A percentile compares a stretch with the other conserved stretches of the same genome.
phyloP scores from a whole-genome alignment of 2,113 vertebrate genomes.

The Ploceus nigricollis region DNA sequence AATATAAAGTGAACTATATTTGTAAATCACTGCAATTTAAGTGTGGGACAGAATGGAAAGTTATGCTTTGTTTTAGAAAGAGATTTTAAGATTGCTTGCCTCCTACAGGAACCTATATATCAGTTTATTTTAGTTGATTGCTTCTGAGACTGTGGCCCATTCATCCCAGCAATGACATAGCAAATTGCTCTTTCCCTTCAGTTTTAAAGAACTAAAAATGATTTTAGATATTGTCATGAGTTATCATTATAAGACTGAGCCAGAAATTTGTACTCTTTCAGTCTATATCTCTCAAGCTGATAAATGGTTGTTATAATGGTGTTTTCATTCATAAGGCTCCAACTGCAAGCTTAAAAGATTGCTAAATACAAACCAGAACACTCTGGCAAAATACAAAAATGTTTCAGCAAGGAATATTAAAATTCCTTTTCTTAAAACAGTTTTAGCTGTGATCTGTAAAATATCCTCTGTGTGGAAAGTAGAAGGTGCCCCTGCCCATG shows the following conservation, averaged over 20 bases:
- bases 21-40: slow-evolving; percentile 30
- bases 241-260: background rate
- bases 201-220: slow-evolving; percentile 53
- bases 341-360: background rate
- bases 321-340: slow-evolving; percentile 18
- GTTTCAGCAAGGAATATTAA: background rate
- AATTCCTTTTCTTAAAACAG: background rate
- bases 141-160: slow-evolving; percentile 39
- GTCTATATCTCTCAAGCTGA: background rate
- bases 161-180: background rate
- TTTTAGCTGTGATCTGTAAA: background rate
- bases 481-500: background rate
- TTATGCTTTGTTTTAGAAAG: slow-evolving; percentile 28
- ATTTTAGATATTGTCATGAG: slow-evolving; percentile 32
- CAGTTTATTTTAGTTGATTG: slow-evolving; percentile 38
- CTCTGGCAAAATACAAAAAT: background rate
- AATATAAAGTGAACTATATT: background rate
- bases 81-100: background rate
- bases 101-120: background rate
- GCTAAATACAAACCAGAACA: background rate
- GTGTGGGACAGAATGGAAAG: background rate
- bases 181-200: slow-evolving; percentile 24
- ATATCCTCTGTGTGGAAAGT: background rate
- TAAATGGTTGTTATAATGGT: background rate
- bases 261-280: background rate